Evolutionary conservation across 53 echinoderm and acorn worm species (phyloP), one percentile per base, ranked within the genome.

Genomic region (Holothuria scabra): DNA sequence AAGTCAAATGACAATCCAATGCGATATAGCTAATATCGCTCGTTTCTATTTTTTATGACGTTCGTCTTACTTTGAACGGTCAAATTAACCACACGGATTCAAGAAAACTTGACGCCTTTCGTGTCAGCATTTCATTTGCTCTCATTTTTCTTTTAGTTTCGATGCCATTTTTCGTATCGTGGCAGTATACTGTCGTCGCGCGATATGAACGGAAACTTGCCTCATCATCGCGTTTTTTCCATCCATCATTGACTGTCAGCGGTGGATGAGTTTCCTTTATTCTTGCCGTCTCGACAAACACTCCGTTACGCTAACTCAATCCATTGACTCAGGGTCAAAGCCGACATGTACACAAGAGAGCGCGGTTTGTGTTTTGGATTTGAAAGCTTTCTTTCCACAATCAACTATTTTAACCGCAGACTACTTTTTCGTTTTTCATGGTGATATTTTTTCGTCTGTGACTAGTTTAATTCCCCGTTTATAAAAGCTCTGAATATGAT

Each of bases 181-280:
- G 46, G 72, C 72, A 72, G 44, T 72, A 46, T 52, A 69, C 31
- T 72, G 72, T 72, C 72, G 72, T 72, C 72, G 44, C 46, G 72
- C 72, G 48, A 72, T 72, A 72, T 72, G 44, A 72, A 46, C 72
- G 72, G 72, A 72, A 72, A 72, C 72, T 44, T 72, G 37, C 72
- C 69, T 41, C 72, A 44, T 72, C 72, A 72, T 72, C 25, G 22
- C 72, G 72, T 72, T 38, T 46, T 46, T 22, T 12, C 72, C 13
- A 72, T 72, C 72, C 72, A 72, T 72, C 72, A 72, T 44, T 46
- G 12, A 12, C n/a, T 48, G 72, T 25, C 72, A 72, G 72, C 10
- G 22, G 29, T 30, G 44, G 44, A 44, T 44, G 49, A 25, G 49
- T 72, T 44, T 41, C 72, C 72, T 72, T 72, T 72, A 72, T 72